Percentiles rank a stretch among this genome's conserved stretches.
Conservation (phyloP, 2,888 invertebrate genomes). For the Ptilodon capucinus region DNA sequence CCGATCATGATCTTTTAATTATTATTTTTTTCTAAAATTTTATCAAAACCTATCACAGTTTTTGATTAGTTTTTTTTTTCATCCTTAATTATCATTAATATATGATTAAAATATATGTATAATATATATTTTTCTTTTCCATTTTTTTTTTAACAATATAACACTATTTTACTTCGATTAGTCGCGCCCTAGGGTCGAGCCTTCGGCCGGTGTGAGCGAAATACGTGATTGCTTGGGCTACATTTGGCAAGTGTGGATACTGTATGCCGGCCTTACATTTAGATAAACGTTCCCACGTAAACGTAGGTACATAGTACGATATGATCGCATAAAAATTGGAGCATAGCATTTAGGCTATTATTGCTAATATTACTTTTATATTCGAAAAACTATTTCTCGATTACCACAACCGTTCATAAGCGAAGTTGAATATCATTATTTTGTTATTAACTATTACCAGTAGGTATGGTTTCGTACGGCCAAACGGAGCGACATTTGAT, state of each 20-base stretch:
- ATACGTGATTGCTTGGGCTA: conserved; percentile 33
- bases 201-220: conserved; percentile 43
- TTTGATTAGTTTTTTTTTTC: conserved; percentile 80
- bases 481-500: conserved; percentile 66
- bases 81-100: conserved; percentile 78
- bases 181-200: conserved; percentile 42
- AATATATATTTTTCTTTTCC: conserved; percentile 72
- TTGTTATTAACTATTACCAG: conserved; percentile 78
- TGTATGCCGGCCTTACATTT: conserved; percentile 37
- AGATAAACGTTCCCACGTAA: conserved; percentile 39
- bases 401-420: conserved; percentile 83
- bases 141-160: conserved; percentile 77
- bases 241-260: conserved; percentile 48
- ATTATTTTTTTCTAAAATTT: conserved; percentile 77
- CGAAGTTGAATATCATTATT: conserved; percentile 79
- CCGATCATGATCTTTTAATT: conserved; percentile 28
- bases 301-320: conserved; percentile 67
- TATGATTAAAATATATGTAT: conserved; percentile 82
- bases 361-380: conserved; percentile 79
- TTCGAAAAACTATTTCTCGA: conserved; percentile 79
- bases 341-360: conserved; percentile 79
- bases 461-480: conserved; percentile 66
- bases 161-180: conserved; percentile 77
- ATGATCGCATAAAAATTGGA: conserved; percentile 75
- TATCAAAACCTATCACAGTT: conserved; percentile 84